phyloP scores from a whole-genome alignment of 2,888 invertebrate genomes.

The Euclidia mi region DNA sequence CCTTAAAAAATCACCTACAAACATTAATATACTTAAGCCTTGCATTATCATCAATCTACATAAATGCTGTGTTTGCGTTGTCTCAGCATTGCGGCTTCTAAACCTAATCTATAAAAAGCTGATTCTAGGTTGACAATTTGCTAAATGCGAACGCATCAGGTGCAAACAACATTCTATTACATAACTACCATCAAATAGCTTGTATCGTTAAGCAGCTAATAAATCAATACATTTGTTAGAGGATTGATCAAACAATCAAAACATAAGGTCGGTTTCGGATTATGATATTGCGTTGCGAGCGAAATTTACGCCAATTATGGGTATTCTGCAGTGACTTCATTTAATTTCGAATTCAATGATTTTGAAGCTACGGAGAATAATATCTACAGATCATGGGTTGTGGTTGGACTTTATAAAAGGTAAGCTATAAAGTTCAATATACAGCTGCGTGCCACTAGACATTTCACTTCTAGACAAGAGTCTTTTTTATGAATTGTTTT shows the following conservation, averaged over 20 bases:
- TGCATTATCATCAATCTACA: no score
- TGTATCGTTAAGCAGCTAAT: neutral
- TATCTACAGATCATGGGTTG: no score
- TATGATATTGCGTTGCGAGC: neutral
- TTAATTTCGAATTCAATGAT: neutral
- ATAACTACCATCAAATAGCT: neutral
- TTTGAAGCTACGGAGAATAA: no score
- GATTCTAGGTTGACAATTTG: slow-evolving; percentile 17
- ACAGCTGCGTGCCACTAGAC: no score
- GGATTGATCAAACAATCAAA: neutral
- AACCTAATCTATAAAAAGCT: slow-evolving; percentile 30
- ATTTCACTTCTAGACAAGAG: no score
- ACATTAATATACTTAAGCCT: no score
- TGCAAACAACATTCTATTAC: slow-evolving; percentile 19
- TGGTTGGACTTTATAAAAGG: no score
- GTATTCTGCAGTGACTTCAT: neutral
- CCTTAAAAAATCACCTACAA: no score
- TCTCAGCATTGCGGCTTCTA: no score
- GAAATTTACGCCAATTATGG: neutral
- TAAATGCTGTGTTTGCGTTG: no score
- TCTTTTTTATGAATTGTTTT: no score
- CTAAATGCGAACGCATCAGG: slow-evolving; percentile 9
- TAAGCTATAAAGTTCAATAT: no score
- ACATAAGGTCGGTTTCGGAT: neutral
- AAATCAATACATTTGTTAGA: neutral